These are phyloP conservation scores for Struthidea cinerea DNA, from an alignment of 2,113 vertebrate genomes.

Conservation along the genomic window DNA sequence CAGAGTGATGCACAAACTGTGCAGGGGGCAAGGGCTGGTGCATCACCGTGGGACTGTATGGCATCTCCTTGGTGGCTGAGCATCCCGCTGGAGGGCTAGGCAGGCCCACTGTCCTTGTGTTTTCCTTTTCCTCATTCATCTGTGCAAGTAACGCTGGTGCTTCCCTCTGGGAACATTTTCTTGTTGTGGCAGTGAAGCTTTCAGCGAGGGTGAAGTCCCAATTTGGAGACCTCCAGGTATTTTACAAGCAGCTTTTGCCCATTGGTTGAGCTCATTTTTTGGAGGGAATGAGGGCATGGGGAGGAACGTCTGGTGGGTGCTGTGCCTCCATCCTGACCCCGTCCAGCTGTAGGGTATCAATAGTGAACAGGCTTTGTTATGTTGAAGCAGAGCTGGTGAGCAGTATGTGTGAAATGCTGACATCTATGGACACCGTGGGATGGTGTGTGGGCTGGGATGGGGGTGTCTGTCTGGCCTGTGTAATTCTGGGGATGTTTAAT, in stretches of 20 bases:
- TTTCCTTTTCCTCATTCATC: not conserved
- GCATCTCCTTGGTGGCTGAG: not conserved
- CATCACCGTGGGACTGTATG: fast-evolving
- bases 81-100: not conserved
- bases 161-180: not conserved
- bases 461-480: not conserved
- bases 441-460: not conserved
- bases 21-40: not conserved
- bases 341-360: not conserved
- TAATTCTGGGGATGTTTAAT: not conserved
- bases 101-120: not conserved
- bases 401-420: not conserved
- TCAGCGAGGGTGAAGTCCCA: not conserved
- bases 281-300: not conserved
- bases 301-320: fast-evolving
- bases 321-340: not conserved
- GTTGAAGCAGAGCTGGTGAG: not conserved
- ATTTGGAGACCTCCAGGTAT: not conserved
- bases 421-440: not conserved
- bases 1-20: not conserved
- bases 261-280: not conserved
- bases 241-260: not conserved
- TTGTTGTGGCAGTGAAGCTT: not conserved
- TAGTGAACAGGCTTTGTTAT: not conserved
- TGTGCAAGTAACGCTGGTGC: not conserved